phyloP scores from a whole-genome alignment of 2,888 invertebrate genomes.

The Hecatera dysodea region DNA sequence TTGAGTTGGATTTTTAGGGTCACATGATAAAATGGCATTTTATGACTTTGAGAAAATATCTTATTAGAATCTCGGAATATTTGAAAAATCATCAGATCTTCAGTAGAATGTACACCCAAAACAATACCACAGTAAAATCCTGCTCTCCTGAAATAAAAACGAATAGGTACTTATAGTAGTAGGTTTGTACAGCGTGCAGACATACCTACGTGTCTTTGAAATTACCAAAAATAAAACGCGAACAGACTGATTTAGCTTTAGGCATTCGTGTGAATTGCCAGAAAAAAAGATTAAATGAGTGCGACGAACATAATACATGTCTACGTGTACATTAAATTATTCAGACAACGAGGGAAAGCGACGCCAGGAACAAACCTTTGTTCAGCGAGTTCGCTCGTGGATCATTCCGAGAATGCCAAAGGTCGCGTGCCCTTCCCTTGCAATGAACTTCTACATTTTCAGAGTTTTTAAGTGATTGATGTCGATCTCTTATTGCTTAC shows the following conservation, averaged over 20 bases:
- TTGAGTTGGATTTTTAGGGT: constrained; percentile 16
- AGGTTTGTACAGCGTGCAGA: neutral
- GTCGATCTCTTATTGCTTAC: constrained; percentile 65
- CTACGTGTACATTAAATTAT: constrained; percentile 72
- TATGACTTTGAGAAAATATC: neutral
- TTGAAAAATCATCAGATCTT: neutral
- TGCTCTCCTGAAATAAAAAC: neutral
- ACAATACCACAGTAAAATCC: neutral
- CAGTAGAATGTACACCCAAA: too few species aligned
- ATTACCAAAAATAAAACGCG: constrained; percentile 27
- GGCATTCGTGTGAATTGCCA: constrained; percentile 40
- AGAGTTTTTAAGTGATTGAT: constrained; percentile 69
- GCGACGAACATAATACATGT: constrained; percentile 50
- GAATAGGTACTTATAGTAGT: neutral
- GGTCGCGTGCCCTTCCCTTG: constrained; percentile 71
- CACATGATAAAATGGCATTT: neutral
- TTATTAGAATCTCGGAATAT: neutral
- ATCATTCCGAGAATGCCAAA: constrained; percentile 76
- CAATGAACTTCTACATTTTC: constrained; percentile 70
- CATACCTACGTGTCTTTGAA: neutral
- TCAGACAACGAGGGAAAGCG: constrained; percentile 66
- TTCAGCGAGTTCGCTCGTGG: constrained; percentile 63
- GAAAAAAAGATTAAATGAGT: constrained; percentile 59
- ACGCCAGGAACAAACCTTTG: constrained; percentile 65
- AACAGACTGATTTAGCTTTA: constrained; percentile 33